Base-by-base conservation (phyloP, 2,113 vertebrate genomes). In the Tinamus guttatus region DNA sequence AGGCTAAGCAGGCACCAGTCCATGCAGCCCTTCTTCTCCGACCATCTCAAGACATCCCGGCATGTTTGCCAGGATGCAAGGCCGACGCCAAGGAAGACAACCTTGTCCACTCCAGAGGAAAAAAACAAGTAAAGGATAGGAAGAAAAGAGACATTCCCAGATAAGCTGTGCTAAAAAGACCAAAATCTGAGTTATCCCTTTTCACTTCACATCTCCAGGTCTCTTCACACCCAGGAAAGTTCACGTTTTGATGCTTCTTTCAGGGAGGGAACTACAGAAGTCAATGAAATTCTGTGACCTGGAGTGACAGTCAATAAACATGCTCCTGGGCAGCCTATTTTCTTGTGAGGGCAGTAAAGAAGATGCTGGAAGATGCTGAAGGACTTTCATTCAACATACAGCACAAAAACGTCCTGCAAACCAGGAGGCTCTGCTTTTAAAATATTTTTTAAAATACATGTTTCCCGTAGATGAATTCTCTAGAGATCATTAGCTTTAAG, bases 1-100 rank as follows among this genome's bases (percentile, higher is more conserved):
- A 73, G 63, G 22, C 32, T 59, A 3, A 34, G 25, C 0, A 47
- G 59, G 3, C 2, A 36, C 6, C 60, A 36, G 27, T 43, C 3
- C 30, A 67, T 21, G 85, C 87, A 86, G 45, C 71, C 58, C 20
- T 52, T 69, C 87, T 76, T 38, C 89, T 70, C 51, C 40, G 21
- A 38, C 5, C 47, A 51, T 9, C 45, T 47, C 45, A 9, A 47
- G 45, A 20, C 45, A 19, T 47, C 47, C 17, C 1, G 59, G 67
- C 21, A 28, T 1, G 4, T 7, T 32, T 85, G 54, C 67, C 80
- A 59, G 27, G 30, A 43, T 18, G 13, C 65, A 93, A 65, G 30
- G 52, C 52, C 30, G 24, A 14, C 3, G 15, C 5, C 87, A 78
- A 69, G 56, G 65, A 71, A 71, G 21, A 54, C 70, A 73, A 22